These are phyloP conservation scores for Cyclina sinensis DNA, from an alignment of 1,140 invertebrate species.

Conservation along the genomic window DNA sequence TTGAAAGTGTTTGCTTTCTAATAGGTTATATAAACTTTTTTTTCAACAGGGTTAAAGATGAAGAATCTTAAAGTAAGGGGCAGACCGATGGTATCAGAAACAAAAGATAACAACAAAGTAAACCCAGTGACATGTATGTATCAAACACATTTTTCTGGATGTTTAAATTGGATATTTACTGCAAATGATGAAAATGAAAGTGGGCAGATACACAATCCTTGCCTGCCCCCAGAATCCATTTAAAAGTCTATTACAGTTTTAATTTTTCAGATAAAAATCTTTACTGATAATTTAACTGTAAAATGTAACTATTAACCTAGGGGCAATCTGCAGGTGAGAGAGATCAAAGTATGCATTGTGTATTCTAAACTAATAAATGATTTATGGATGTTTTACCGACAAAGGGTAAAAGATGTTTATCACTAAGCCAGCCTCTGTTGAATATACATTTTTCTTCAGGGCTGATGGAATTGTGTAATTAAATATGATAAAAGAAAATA, in stretches of 20 bases:
- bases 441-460: background rate
- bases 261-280: conserved; percentile 24
- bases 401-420: conserved; percentile 10
- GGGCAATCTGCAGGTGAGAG: conserved; percentile 13
- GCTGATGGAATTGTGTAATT: background rate
- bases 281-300: conserved; percentile 16
- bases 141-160: too few relatives aligned
- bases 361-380: conserved; percentile 31
- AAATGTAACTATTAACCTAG: conserved; percentile 10
- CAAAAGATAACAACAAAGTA: too few relatives aligned
- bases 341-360: conserved; percentile 36
- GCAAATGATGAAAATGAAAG: background rate
- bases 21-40: too few relatives aligned
- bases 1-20: too few relatives aligned
- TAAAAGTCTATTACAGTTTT: conserved; percentile 28
- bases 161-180: background rate
- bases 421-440: background rate
- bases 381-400: conserved; percentile 31
- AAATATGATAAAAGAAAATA: background rate
- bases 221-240: conserved; percentile 11
- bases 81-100: too few relatives aligned
- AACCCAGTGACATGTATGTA: too few relatives aligned
- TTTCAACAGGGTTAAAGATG: too few relatives aligned
- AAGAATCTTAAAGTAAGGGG: too few relatives aligned
- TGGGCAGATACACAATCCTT: background rate